Evolutionary conservation across 2,797 vertebrate species (phyloP).

Genomic region (Diglossa cyanea): DNA sequence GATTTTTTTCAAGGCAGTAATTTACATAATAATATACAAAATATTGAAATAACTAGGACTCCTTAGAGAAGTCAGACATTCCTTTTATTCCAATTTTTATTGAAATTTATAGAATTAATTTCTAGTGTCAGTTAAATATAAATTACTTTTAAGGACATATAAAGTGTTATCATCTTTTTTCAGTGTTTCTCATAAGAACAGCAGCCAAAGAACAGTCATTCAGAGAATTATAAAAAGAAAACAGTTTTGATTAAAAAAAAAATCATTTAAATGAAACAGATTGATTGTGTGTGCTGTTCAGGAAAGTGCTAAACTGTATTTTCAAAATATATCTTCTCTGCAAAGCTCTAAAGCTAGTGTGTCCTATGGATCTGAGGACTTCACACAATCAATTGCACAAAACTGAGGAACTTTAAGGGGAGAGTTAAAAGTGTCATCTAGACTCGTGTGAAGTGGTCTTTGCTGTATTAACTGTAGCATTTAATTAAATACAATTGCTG

Average conservation of each 20-base stretch:
- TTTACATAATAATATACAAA: not conserved
- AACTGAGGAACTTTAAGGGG: not conserved
- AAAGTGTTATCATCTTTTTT: not conserved
- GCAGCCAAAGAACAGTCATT: not conserved
- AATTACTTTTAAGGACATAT: not conserved
- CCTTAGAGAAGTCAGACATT: not conserved
- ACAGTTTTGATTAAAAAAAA: not conserved
- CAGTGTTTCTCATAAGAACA: not conserved
- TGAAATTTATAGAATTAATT: not conserved
- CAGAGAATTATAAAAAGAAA: not conserved
- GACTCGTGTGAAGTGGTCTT: not conserved
- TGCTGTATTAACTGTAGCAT: not conserved
- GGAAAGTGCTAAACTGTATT: not conserved
- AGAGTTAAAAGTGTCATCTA: not conserved
- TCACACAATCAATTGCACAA: not conserved
- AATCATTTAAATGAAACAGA: not conserved
- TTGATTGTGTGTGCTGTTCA: not conserved
- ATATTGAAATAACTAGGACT: not conserved
- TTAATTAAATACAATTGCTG: not conserved
- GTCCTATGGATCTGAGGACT: not conserved
- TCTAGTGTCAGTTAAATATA: not conserved
- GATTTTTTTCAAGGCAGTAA: not conserved
- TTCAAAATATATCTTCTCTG: not conserved
- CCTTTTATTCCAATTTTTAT: not conserved
- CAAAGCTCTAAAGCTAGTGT: not conserved